phyloP scores from a whole-genome alignment of 1,140 invertebrate genomes.

The Mercenaria mercenaria region DNA sequence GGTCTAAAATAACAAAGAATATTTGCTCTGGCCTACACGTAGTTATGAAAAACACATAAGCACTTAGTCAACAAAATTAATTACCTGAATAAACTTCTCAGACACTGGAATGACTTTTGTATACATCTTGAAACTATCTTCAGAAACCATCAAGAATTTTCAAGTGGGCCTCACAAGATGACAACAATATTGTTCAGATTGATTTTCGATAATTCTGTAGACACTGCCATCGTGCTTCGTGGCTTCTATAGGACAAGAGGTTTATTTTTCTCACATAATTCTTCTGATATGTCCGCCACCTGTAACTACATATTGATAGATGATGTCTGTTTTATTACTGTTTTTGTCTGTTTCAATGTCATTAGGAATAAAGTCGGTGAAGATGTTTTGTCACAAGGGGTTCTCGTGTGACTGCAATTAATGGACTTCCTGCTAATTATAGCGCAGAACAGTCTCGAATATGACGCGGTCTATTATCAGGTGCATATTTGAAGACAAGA shows the following conservation, averaged over 20 bases:
- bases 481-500: no score
- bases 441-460: no score
- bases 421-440: no score
- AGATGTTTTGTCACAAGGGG: no score
- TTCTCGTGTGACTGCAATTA: no score
- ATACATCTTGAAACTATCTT: conserved; percentile 9
- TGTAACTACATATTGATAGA: background rate
- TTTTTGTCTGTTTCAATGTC: no score
- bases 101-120: background rate
- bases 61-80: background rate
- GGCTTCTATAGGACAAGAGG: background rate
- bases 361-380: no score
- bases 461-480: no score
- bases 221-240: background rate
- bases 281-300: background rate
- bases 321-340: background rate
- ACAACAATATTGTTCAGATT: conserved; percentile 5
- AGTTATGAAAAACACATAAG: no score
- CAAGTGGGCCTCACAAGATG: background rate
- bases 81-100: background rate
- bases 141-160: background rate
- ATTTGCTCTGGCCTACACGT: no score
- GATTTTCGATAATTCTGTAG: conserved; percentile 22
- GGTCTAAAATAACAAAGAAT: no score
- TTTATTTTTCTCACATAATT: conserved; percentile 28